Base-by-base conservation (phyloP, 2,797 vertebrate genomes). In the Xiphophorus birchmanni region DNA sequence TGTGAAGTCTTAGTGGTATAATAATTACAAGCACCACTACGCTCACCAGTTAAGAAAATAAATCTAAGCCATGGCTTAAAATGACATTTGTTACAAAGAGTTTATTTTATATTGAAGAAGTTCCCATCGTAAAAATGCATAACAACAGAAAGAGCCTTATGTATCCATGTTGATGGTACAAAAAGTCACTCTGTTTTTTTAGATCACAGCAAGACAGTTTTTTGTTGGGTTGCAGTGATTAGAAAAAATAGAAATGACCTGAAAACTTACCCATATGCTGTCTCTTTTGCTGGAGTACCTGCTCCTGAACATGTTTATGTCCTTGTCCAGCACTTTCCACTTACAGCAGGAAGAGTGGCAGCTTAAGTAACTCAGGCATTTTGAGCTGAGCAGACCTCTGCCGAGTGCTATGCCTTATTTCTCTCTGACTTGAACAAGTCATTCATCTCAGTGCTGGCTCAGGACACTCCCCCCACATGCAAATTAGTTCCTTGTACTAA, bases 401-500 rank as follows among this genome's bases (percentile, higher is more conserved):
- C 86, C 92, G 92, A 94, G 89, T 86, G 87, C 91, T 83, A 77
- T 88, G 92, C 84, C 90, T 91, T 90, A 84, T 91, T 93, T 88
- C 94, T 83, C 60, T 95, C 92, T 96, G 95, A 93, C 90, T 92
- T 91, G 92, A 94, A 92, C 89, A 86, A 94, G 90, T 94, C 95
- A 94, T 95, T 96, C 95, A 95, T 95, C 92, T 92, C 86, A 85
- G 81, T 87, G 84, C 89, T 78, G 87, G 86, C 85, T 87, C 73
- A 91, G 89, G 94, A 89, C 95, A 95, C 96, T 91, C 96, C 96
- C 93, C 90, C 92, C 56, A 15, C 83, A 96, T 96, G 95, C 90
- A 94, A 95, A 96, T 95, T 79, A 89, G 40, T 56, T 80, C 76
- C 78, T 7, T 2, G 9, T 81, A 40, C 69, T 74, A 88, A 85